These are phyloP conservation scores for Mythimna impura DNA, from an alignment of 2,888 invertebrate species.

Conservation along the genomic window DNA sequence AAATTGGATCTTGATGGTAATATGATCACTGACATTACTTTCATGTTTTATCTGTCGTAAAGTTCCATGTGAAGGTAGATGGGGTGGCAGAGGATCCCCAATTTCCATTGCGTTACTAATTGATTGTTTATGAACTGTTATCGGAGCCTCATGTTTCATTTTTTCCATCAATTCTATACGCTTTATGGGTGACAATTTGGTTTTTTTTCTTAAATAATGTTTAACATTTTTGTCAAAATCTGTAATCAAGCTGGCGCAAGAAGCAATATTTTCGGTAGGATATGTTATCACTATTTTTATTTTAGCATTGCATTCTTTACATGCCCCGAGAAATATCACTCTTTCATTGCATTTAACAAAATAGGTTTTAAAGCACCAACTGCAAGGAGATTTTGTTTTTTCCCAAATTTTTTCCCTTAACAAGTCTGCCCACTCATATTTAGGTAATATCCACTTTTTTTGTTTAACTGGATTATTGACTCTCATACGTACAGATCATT, in stretches of 20 bases:
- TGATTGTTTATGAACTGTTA: slow-evolving; percentile 26
- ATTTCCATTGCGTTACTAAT: slow-evolving; percentile 23
- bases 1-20: too few relatives aligned
- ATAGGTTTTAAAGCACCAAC: slow-evolving; percentile 26
- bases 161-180: slow-evolving; percentile 16
- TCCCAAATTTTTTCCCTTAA: slow-evolving; percentile 1
- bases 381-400: slow-evolving; percentile 15
- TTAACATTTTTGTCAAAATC: slow-evolving; percentile 21
- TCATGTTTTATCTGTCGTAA: slow-evolving; percentile 20
- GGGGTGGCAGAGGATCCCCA: slow-evolving; percentile 21
- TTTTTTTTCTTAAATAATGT: slow-evolving; percentile 14
- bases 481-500: neutral
- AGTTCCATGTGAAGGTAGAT: slow-evolving; percentile 39
- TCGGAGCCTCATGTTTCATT: neutral
- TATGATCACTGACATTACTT: too few relatives aligned
- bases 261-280: slow-evolving; percentile 24
- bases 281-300: slow-evolving; percentile 20
- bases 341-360: slow-evolving; percentile 23
- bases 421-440: neutral
- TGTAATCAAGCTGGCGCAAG: slow-evolving; percentile 18
- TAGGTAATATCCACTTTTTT: slow-evolving; percentile 32
- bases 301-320: slow-evolving; percentile 27
- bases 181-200: slow-evolving; percentile 22
- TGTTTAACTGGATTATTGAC: slow-evolving; percentile 4
- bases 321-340: slow-evolving; percentile 20